Percentiles rank a stretch among this genome's conserved stretches.
Evolutionary conservation across 2,113 vertebrate genomes (phyloP).

Genomic region (Willisornis vidua): DNA sequence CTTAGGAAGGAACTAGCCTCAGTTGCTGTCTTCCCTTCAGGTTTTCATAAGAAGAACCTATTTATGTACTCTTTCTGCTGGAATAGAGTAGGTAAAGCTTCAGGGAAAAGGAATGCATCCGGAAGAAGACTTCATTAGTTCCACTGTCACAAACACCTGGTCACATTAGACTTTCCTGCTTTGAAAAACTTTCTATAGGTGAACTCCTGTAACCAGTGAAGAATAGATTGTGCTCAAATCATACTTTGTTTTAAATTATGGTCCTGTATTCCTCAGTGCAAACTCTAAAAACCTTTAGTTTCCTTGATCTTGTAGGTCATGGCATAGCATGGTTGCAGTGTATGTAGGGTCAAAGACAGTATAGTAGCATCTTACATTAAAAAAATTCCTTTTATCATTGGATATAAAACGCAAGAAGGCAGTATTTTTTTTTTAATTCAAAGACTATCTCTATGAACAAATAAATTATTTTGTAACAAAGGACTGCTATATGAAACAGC

Average conservation of each 20-base stretch:
- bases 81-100: not conserved
- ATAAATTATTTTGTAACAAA: conserved; percentile 27
- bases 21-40: not conserved
- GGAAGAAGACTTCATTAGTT: not conserved
- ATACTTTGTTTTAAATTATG: conserved; percentile 22
- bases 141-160: not conserved
- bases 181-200: not conserved
- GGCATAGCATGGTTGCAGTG: not conserved
- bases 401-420: not conserved
- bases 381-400: not conserved
- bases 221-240: not conserved
- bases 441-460: conserved; percentile 19
- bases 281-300: not conserved
- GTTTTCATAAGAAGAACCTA: not conserved
- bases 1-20: not conserved
- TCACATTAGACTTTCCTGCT: not conserved
- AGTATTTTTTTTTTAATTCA: conserved; percentile 45
- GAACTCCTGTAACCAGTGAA: conserved; percentile 11
- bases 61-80: not conserved
- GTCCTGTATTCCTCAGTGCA: not conserved
- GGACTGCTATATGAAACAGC: not conserved
- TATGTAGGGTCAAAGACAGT: not conserved
- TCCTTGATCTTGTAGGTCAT: conserved; percentile 37
- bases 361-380: not conserved
- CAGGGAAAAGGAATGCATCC: not conserved